Percentiles rank a stretch among this genome's conserved stretches.
Conservation (phyloP, 2,113 vertebrate genomes). For the Symphodus melops region DNA sequence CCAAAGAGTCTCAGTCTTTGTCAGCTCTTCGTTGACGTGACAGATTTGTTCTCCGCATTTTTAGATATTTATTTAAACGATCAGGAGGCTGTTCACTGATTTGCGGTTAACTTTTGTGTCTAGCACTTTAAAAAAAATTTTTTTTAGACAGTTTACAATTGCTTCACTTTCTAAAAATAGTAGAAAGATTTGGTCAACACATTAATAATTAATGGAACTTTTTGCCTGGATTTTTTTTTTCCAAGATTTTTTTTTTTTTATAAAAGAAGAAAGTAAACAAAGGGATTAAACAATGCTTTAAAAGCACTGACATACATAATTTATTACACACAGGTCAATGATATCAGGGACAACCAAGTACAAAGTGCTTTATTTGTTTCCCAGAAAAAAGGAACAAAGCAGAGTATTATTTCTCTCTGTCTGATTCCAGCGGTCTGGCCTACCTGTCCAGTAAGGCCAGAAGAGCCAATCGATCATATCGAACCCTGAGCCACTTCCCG, state of each 20-base stretch:
- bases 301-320: not conserved
- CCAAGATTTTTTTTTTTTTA: not conserved
- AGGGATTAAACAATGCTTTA: not conserved
- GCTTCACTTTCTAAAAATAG: not conserved
- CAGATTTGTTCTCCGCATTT: not conserved
- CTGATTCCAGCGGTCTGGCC: slow-evolving; percentile 4
- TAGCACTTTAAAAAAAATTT: not conserved
- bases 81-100: not conserved
- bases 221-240: not conserved
- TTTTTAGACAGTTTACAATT: not conserved
- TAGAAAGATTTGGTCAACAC: not conserved
- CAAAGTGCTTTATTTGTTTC: not conserved
- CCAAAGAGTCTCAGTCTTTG: too few relatives aligned
- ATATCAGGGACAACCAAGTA: not conserved
- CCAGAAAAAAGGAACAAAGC: not conserved
- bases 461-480: slow-evolving; percentile 97
- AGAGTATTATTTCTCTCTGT: not conserved
- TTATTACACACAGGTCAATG: not conserved
- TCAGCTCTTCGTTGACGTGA: too few relatives aligned
- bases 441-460: slow-evolving; percentile 97
- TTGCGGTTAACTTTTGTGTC: not conserved
- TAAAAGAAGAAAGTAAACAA: not conserved
- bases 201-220: not conserved
- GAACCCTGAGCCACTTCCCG: slow-evolving; percentile 94
- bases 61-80: not conserved